Evolutionary conservation across 2,888 invertebrate species (phyloP), one percentile per base, ranked within the genome.

Genomic region (Protophormia terraenovae): DNA sequence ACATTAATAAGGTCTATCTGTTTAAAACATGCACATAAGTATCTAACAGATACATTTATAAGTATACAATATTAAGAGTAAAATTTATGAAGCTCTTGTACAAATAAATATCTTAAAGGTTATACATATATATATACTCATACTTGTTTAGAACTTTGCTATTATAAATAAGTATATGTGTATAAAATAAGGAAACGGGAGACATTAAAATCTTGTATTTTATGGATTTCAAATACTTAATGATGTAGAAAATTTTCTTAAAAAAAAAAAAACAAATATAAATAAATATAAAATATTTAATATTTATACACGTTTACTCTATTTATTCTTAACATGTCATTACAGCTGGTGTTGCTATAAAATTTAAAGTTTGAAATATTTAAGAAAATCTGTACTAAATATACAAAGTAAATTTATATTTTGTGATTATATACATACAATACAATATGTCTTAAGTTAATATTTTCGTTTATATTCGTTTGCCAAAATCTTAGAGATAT

Each of bases 201-300:
- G 22, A 32, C 29, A 53, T 50, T 62, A 29, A 53, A 62, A 62
- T 62, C 16, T 50, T 45, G 35, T 60, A 27, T 35, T 69, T 69
- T 69, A 35, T n/a, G 16, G 10, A 53, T 38, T 64, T 62, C 50
- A 47, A 69, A 69, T 69, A 75, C 69, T 75, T 29, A 83, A 79
- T 73, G 62, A 75, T 75, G 55, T 75, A 29, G 69, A 69, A 79
- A 47, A 62, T 73, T 78, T 67, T 24, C 7, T 4, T 53, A 1
- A 8, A 5, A 5, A 72, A 27, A 7, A 8, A 4, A 3, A 38
- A 5, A 38, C 14, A 32, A 5, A 16, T 12, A 12, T 58, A 80
- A 19, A 58, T 80, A 58, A n/a, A 14, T 32, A 24, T 29, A 45
- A 35, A 60, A 55, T 32, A 50, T 55, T 41, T 55, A 69, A 41